Conservation (phyloP, 2,888 invertebrate genomes). For the Charanyca ferruginea region DNA sequence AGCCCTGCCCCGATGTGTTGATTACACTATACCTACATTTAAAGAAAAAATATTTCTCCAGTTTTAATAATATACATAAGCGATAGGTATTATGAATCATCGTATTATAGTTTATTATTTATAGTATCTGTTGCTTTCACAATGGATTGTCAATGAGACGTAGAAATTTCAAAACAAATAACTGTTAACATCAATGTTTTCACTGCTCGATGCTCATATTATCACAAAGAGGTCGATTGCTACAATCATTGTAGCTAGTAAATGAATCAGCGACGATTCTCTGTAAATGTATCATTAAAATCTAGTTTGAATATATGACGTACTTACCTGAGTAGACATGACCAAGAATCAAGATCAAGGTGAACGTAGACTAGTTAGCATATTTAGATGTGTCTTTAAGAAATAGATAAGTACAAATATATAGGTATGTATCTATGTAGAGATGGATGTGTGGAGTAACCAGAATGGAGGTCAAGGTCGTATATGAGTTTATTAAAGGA, state of each 20-base stretch:
- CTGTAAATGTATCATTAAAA: conserved; percentile 30
- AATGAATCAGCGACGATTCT: conserved; percentile 41
- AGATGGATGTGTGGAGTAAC: too few relatives aligned
- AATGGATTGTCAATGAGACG: neutral
- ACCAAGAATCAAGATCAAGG: conserved; percentile 57
- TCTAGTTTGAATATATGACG: conserved; percentile 27
- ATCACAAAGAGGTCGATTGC: conserved; percentile 21
- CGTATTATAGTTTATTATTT: neutral
- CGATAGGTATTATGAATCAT: neutral
- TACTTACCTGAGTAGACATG: conserved; percentile 8
- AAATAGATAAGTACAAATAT: neutral
- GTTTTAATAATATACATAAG: neutral
- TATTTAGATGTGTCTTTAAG: conserved; percentile 9
- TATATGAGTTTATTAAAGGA: too few relatives aligned
- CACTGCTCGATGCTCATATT: neutral
- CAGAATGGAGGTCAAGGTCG: too few relatives aligned
- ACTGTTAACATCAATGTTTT: conserved; percentile 3
- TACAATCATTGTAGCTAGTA: conserved; percentile 8
- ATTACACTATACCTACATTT: too few relatives aligned
- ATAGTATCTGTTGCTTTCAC: neutral
- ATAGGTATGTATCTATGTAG: neutral
- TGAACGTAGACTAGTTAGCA: conserved; percentile 25
- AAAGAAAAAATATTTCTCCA: neutral
- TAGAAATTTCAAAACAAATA: conserved; percentile 2
- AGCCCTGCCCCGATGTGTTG: too few relatives aligned